Evolutionary conservation across 1,140 invertebrate genomes (phyloP).

Genomic region (Lepidurus packardi): DNA sequence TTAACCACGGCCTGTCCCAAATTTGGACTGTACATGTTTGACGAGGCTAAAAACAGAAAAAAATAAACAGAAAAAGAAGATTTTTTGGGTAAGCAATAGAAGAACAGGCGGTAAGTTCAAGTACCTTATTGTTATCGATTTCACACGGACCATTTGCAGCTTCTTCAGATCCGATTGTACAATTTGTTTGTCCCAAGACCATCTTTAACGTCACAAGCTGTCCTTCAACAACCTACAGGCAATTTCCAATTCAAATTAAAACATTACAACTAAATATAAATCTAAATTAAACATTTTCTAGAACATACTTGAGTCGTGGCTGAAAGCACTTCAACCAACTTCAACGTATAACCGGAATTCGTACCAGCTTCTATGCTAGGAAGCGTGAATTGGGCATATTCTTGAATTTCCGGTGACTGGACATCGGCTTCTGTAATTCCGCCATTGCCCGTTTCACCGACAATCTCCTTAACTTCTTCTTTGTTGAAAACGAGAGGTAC

Average conservation of each 20-base stretch:
- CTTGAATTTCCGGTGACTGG: background rate
- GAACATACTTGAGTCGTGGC: background rate
- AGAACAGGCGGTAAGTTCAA: background rate
- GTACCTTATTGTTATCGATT: background rate
- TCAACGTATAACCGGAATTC: background rate
- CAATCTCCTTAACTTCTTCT: background rate
- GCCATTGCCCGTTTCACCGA: background rate
- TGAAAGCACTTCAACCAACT: background rate
- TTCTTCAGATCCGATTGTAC: background rate
- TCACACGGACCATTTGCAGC: background rate
- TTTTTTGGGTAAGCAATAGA: background rate
- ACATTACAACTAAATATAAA: background rate
- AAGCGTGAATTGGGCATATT: background rate
- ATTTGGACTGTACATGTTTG: constrained; percentile 27
- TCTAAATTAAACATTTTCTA: background rate
- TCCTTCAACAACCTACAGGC: background rate
- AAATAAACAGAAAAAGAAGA: background rate
- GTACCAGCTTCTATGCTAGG: background rate
- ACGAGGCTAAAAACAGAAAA: background rate
- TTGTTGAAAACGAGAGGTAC: background rate
- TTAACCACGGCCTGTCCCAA: constrained; percentile 32
- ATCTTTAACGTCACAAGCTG: background rate
- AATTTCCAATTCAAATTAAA: background rate
- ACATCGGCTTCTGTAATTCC: background rate
- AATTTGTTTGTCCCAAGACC: background rate